phyloP scores from a whole-genome alignment of 2,113 vertebrate species.

The Podarcis cretensis region DNA sequence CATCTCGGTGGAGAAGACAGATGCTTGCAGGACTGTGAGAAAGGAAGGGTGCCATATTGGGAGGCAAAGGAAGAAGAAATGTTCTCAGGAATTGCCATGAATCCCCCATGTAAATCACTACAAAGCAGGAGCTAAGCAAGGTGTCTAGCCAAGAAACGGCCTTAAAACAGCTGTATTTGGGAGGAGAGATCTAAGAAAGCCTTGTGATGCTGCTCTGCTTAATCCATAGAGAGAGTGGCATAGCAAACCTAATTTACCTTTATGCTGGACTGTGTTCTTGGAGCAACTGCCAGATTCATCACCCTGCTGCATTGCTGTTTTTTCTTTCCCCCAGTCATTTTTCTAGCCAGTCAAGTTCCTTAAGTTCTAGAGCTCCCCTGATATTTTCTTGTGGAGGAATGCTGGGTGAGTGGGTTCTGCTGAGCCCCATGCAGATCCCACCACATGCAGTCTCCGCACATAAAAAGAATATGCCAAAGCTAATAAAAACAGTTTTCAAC shows the following conservation, averaged over 20 bases:
- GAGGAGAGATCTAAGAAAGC: conserved; percentile 10
- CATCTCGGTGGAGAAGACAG: neutral
- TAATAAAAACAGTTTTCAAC: neutral
- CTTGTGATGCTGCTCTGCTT: neutral
- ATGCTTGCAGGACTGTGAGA: conserved; percentile 7
- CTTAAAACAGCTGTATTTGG: conserved; percentile 37
- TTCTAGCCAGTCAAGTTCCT: neutral
- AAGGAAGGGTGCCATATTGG: neutral
- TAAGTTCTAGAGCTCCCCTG: neutral
- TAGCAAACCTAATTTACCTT: neutral
- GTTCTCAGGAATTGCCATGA: conserved; percentile 12
- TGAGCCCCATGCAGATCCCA: neutral
- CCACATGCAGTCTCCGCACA: neutral
- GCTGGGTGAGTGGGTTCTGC: neutral
- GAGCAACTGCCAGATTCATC: neutral
- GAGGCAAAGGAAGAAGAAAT: conserved; percentile 35
- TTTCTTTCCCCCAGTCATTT: neutral
- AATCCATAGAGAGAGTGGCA: neutral
- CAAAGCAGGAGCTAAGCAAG: conserved; percentile 28
- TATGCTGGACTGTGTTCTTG: neutral
- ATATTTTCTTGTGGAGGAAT: neutral
- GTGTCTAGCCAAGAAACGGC: conserved; percentile 25
- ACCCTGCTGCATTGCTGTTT: neutral
- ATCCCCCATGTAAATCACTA: conserved; percentile 46
- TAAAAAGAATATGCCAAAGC: too few relatives aligned